Evolutionary conservation across 2,888 invertebrate genomes (phyloP), one percentile per base, ranked within the genome.

Genomic region (Poecilus cupreus): DNA sequence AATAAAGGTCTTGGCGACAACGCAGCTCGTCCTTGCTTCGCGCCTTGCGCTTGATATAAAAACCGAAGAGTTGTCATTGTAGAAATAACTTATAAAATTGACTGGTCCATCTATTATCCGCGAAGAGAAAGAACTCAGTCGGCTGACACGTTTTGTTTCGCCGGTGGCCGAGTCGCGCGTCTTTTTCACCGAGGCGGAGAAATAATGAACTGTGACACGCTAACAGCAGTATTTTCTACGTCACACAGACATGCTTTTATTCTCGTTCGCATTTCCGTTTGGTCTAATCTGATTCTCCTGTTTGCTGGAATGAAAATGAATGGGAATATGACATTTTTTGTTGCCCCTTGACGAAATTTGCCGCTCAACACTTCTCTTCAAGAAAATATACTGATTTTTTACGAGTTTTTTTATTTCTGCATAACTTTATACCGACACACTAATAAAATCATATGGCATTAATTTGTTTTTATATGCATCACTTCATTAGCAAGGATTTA

Each of bases 171-270:
- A 32, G 54, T 22, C 24, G 26, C 26, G 46, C 10, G 22, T 26
- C 74, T 26, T 57, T 46, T 64, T 60, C 60, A 24, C 20, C 43
- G 18, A 78, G 39, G 80, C 32, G 57, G 22, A 70, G 54, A 72
- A 80, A 72, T 80, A 80, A 80, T 80, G 80, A 80, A 72, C 80
- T 80, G 80, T 80, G 80, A 80, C 80, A 80, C 80, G 72, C 72
- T 80, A 79, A 79, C 79, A 79, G 79, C 78, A 78, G 78, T 78
- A 78, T 78, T 78, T 78, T 78, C 78, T 43, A 20, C 78, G 78
- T 78, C 78, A 60, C 78, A 78, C 64, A 78, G 78, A 78, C 78
- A 57, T 78, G 78, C 78, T 78, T 78, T 78, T 78, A 43, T 78
- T 78, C 39, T 43, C 64, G 78, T 78, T 78, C 78, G 64, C 78